Percentiles rank a stretch among this genome's conserved stretches.
Evolutionary conservation across 2,797 vertebrate genomes (phyloP).

Genomic region (Hephaestus fuliginosus): DNA sequence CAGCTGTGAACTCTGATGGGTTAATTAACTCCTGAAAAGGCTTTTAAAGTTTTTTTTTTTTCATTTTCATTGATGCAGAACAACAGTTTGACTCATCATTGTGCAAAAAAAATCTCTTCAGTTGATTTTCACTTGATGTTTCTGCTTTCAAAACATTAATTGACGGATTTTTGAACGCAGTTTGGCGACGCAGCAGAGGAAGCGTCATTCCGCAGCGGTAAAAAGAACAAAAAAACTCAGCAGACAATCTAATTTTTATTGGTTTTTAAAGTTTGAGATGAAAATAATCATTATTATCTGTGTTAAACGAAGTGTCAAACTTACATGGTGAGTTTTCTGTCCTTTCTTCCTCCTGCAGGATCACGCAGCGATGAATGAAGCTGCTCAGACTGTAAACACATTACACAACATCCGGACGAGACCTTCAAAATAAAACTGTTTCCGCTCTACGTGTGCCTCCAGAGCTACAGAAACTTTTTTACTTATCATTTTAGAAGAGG

Average conservation of each 20-base stretch:
- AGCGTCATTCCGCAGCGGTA: background rate
- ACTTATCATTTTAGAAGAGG: background rate
- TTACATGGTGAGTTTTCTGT: slow-evolving; percentile 41
- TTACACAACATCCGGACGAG: background rate
- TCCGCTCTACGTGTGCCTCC: background rate
- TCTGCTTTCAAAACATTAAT: background rate
- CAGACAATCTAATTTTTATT: fast-evolving
- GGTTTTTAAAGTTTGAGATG: fast-evolving
- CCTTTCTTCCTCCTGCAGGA: background rate
- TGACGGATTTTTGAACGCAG: background rate
- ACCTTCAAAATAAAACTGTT: slow-evolving; percentile 32
- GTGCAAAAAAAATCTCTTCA: background rate
- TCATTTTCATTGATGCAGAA: background rate
- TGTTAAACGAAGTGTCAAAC: slow-evolving; percentile 18
- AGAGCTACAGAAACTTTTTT: background rate
- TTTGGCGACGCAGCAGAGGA: background rate
- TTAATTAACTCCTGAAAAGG: background rate
- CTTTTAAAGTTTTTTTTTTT: too few species aligned
- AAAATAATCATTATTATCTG: background rate
- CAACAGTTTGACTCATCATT: fast-evolving
- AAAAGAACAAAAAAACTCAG: background rate
- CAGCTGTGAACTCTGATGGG: background rate
- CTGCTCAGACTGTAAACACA: fast-evolving
- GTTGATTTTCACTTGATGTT: fast-evolving
- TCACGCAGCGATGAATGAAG: background rate